Conservation (phyloP, 1,140 invertebrate genomes). For the Drosophila nannoptera region DNA sequence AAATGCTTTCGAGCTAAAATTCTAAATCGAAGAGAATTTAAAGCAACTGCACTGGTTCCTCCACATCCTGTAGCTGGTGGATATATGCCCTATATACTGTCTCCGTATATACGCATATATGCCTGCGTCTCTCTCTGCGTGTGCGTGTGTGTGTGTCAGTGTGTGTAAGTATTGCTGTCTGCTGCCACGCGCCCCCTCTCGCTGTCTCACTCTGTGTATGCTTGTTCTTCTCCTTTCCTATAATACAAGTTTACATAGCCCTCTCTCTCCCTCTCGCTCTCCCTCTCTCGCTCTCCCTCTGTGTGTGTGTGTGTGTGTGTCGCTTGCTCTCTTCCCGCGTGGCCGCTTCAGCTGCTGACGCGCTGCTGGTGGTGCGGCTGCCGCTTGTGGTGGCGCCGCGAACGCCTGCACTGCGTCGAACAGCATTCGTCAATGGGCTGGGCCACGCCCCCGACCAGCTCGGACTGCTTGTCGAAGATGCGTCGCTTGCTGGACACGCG, state of each 20-base stretch:
- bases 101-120: constrained; percentile 19
- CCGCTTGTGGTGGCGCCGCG: constrained; percentile 80
- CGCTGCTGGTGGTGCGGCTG: constrained; percentile 60
- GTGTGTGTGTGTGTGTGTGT: constrained; percentile 16
- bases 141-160: constrained; percentile 6
- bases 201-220: constrained; percentile 24
- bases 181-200: constrained; percentile 8
- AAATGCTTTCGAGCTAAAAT: constrained; percentile 64
- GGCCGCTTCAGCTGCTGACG: constrained; percentile 20
- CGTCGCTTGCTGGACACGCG: constrained; percentile 78
- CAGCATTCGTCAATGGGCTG: constrained; percentile 81
- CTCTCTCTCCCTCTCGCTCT: constrained; percentile 19
- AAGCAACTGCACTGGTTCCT: constrained; percentile 70
- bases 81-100: constrained; percentile 13
- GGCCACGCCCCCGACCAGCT: constrained; percentile 43
- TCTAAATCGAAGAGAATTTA: constrained; percentile 61
- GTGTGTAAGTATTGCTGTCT: constrained; percentile 13
- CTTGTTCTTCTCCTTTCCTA: constrained; percentile 33
- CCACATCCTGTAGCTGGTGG: too few relatives aligned
- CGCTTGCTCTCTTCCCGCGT: constrained; percentile 11
- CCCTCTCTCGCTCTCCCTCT: constrained; percentile 16
- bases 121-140: neutral
- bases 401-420: constrained; percentile 80
- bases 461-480: constrained; percentile 68
- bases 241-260: constrained; percentile 67